Evolutionary conservation across 2,113 vertebrate species (phyloP).

Genomic region (Chloropsis cyanopogon): DNA sequence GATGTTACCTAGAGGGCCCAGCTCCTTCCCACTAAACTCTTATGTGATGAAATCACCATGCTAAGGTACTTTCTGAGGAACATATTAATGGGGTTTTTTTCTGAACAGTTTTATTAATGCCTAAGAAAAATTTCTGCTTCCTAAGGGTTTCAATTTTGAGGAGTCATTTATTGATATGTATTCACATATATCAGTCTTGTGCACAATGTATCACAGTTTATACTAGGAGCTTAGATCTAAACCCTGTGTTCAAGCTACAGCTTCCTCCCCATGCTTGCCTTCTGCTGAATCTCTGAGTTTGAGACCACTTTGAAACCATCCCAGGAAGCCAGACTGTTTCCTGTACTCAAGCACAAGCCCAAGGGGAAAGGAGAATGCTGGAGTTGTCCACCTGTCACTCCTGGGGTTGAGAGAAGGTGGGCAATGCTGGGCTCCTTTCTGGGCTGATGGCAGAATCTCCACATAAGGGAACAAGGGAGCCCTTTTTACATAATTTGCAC

Average conservation of each 20-base stretch:
- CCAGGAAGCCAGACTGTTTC: background rate
- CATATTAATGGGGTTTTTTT: background rate
- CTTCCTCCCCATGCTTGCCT: background rate
- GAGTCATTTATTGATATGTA: background rate
- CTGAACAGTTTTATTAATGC: background rate
- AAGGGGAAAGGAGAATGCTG: background rate
- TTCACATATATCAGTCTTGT: background rate
- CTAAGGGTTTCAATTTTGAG: background rate
- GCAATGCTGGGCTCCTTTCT: background rate
- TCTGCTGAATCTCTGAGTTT: background rate
- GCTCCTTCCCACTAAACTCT: background rate
- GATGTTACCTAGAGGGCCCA: background rate
- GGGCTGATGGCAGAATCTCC: background rate
- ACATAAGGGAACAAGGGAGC: background rate
- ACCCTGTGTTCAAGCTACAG: background rate
- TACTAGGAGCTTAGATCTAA: background rate
- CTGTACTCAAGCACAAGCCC: rapidly evolving
- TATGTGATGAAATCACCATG: background rate
- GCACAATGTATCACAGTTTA: background rate
- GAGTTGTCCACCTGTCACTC: background rate
- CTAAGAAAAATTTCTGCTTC: background rate
- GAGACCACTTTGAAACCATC: background rate
- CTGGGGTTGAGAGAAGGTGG: background rate
- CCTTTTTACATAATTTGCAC: rapidly evolving
- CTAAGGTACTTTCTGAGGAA: background rate